A percentile compares a stretch with the other conserved stretches of the same genome.
phyloP scores from a whole-genome alignment of 2,888 invertebrate genomes.

The Phortica okadai region DNA sequence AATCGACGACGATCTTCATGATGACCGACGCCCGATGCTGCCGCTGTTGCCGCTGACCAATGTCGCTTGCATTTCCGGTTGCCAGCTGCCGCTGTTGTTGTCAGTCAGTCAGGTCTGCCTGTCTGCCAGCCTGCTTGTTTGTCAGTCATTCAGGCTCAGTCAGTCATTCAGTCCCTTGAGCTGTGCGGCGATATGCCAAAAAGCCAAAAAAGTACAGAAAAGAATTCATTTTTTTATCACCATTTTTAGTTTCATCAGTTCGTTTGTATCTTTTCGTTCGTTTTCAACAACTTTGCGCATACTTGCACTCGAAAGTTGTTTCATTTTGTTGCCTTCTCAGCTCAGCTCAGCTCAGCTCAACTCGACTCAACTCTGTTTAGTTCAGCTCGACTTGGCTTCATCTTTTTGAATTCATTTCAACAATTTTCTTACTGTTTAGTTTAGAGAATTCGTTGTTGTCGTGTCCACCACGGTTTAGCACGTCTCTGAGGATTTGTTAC shows the following conservation, averaged over 20 bases:
- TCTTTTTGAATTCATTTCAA: slow-evolving; percentile 30
- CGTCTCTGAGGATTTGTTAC: slow-evolving; percentile 18
- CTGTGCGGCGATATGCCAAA: background rate
- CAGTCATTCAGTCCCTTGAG: background rate
- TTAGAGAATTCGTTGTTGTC: background rate
- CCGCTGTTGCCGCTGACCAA: slow-evolving; percentile 15
- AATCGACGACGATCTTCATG: background rate
- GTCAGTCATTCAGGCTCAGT: background rate
- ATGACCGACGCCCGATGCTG: background rate
- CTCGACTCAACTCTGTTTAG: background rate
- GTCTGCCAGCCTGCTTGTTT: background rate
- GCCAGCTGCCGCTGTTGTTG: background rate
- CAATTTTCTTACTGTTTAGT: background rate
- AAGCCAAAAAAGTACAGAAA: background rate
- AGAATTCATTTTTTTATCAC: background rate
- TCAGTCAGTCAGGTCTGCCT: background rate
- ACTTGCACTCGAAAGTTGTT: slow-evolving; percentile 26
- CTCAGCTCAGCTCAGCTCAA: background rate
- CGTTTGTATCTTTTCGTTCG: background rate
- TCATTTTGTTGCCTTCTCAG: background rate
- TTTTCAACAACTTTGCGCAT: slow-evolving; percentile 32
- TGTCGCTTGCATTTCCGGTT: slow-evolving; percentile 24
- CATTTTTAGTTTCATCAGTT: background rate
- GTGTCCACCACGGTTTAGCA: background rate
- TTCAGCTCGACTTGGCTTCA: background rate